These are phyloP conservation scores for Taurulus bubalis DNA, from an alignment of 2,113 vertebrate genomes.

Conservation along the genomic window DNA sequence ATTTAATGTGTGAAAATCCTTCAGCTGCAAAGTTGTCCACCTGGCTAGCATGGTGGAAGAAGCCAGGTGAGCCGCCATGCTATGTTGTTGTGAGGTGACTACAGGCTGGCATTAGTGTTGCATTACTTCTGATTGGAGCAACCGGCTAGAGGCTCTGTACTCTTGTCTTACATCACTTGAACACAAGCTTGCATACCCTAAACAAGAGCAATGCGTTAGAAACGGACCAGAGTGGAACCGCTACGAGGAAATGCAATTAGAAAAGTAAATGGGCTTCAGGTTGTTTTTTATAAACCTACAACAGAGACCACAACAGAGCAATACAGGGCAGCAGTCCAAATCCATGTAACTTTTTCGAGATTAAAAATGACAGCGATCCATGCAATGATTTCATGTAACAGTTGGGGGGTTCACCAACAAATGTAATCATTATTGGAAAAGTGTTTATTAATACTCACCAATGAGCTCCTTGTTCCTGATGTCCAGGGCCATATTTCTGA, in stretches of 20 bases:
- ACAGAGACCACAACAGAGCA: background rate
- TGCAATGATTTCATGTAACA: background rate
- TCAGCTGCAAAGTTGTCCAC: background rate
- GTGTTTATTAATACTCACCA: constrained; percentile 83
- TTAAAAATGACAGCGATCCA: constrained; percentile 8
- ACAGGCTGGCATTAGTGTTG: background rate
- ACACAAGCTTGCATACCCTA: constrained; percentile 1
- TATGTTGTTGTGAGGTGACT: constrained; percentile 1
- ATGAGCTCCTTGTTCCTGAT: constrained; percentile 99
- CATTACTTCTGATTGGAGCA: constrained; percentile 33
- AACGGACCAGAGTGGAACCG: background rate
- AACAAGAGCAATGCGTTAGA: background rate
- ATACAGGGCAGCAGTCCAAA: background rate
- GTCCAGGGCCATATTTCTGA: constrained; percentile 99
- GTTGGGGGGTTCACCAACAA: background rate
- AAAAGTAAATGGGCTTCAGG: constrained; percentile 12
- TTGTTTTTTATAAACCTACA: background rate
- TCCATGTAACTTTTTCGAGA: background rate
- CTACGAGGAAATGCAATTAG: constrained; percentile 7
- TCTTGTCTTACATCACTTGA: constrained; percentile 29
- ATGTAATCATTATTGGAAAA: background rate
- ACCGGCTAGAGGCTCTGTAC: constrained; percentile 12
- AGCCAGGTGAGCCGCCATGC: constrained; percentile 3
- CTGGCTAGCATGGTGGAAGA: background rate
- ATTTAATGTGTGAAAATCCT: constrained; percentile 7